Evolutionary conservation across 2,113 vertebrate genomes (phyloP).

Genomic region (Saccopteryx leptura): DNA sequence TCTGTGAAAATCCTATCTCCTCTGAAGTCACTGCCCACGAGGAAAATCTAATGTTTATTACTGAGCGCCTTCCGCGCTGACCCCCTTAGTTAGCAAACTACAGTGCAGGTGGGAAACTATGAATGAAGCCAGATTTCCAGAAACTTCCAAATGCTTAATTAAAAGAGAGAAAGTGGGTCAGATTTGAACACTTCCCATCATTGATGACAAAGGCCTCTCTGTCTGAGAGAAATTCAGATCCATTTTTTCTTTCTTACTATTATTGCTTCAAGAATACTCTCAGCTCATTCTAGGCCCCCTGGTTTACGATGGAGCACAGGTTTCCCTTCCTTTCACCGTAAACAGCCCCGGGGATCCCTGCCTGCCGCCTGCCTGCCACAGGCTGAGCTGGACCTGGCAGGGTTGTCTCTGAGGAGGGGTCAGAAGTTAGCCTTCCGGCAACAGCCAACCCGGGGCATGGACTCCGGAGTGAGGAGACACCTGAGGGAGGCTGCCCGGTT

Average conservation of each 20-base stretch:
- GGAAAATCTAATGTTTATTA: not conserved
- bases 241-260: not conserved
- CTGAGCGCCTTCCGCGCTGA: fast-evolving
- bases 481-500: not conserved
- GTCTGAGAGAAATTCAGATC: not conserved
- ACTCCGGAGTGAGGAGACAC: too few species aligned
- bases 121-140: not conserved
- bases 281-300: not conserved
- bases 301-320: not conserved
- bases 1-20: not conserved
- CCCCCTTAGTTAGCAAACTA: not conserved
- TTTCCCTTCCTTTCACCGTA: too few species aligned
- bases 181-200: too few species aligned
- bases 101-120: not conserved
- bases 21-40: fast-evolving
- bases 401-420: not conserved
- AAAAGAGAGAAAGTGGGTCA: not conserved
- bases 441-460: fast-evolving
- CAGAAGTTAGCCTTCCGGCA: not conserved
- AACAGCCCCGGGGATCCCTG: too few species aligned
- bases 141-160: not conserved
- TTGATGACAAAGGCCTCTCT: not conserved
- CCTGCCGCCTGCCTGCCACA: not conserved
- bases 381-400: not conserved
- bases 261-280: not conserved